Evolutionary conservation across 1,140 invertebrate species (phyloP).

Genomic region (Caerostris extrusa): DNA sequence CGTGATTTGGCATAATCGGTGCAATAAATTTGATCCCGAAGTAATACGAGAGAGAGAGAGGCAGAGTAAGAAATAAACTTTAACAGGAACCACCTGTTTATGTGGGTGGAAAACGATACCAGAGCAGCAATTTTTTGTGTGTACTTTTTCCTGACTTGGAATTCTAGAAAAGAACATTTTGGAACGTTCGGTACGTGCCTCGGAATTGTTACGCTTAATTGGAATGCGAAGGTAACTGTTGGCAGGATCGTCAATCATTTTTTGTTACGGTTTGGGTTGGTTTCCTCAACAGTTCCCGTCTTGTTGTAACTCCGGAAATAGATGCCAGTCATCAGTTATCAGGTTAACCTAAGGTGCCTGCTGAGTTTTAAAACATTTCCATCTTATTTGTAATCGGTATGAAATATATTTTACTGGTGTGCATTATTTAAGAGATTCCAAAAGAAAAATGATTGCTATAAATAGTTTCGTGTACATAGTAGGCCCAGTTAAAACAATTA

Average conservation of each 20-base stretch:
- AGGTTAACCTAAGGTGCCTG: background rate
- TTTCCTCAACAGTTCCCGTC: background rate
- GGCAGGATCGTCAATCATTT: background rate
- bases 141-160: background rate
- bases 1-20: conserved; percentile 7
- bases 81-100: conserved; percentile 33
- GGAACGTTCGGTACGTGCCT: background rate
- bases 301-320: background rate
- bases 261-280: background rate
- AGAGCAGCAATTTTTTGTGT: background rate
- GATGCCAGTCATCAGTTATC: background rate
- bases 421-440: too few relatives aligned
- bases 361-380: too few relatives aligned
- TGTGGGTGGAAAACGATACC: conserved; percentile 8
- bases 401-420: too few relatives aligned
- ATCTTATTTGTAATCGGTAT: too few relatives aligned
- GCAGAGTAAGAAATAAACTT: conserved; percentile 14
- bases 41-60: conserved; percentile 4
- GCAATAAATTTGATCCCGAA: conserved; percentile 9
- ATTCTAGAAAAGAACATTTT: background rate
- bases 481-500: too few relatives aligned
- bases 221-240: conserved; percentile 26
- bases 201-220: conserved; percentile 20
- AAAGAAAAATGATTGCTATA: too few relatives aligned
- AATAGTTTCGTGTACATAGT: too few relatives aligned